Conservation (phyloP, 2,113 vertebrate genomes). For the Centropus unirufus region DNA sequence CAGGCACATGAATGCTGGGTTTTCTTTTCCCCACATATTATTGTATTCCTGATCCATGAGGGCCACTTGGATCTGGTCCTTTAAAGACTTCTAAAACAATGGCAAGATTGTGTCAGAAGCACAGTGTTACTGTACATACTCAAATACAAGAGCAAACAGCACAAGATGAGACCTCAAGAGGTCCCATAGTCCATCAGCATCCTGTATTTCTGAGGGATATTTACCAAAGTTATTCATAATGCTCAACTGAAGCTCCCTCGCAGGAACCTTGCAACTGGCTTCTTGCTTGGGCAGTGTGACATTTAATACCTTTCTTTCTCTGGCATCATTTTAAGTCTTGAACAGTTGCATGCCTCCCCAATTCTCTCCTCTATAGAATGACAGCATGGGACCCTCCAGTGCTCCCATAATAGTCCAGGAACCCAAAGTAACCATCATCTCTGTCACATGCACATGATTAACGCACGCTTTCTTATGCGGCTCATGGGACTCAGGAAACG, state of each 20-base stretch:
- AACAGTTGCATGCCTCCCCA: background rate
- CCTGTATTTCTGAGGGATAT: background rate
- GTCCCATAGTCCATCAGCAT: background rate
- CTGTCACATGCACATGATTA: accelerated
- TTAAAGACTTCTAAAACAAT: background rate
- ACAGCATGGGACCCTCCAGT: background rate
- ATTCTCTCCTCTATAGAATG: background rate
- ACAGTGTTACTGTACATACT: too few species aligned
- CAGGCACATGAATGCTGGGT: background rate
- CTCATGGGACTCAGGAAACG: accelerated
- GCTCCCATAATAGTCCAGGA: background rate
- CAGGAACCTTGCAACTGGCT: background rate
- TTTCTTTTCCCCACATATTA: background rate
- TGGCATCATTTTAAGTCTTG: background rate
- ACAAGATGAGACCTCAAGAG: background rate
- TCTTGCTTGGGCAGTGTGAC: background rate
- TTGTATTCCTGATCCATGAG: background rate
- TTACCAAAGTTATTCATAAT: background rate
- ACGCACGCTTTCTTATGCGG: background rate
- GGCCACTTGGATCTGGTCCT: background rate
- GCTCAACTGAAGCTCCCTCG: background rate
- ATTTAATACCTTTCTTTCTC: background rate
- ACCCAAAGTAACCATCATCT: background rate
- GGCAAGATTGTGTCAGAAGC: background rate
- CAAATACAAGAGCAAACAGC: background rate